Base-by-base conservation (phyloP, 2,888 invertebrate species). In the Nudaria mundana region DNA sequence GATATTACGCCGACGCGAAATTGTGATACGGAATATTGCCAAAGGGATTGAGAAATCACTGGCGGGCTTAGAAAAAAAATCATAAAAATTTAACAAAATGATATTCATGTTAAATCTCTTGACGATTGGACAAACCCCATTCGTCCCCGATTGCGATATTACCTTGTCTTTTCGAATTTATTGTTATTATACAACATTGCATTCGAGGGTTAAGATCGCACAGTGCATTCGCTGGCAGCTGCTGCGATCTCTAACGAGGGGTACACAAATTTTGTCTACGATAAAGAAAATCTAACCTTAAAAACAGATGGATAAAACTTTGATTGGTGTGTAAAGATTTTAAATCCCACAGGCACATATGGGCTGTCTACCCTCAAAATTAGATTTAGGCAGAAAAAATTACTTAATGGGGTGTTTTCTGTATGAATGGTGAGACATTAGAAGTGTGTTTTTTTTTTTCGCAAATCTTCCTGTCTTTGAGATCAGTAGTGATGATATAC, bases 401-500 rank as follows among this genome's bases (percentile, higher is more conserved):
- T 82, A 81, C 78, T 84, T 84, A 85, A 87, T 87, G 76, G 81
- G 79, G 83, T 85, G 82, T 84, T 83, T 83, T 84, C 83, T 84
- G 80, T 76, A 67, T 76, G 82, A 81, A 71, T 66, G 70, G 63
- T 66, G 66, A 65, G 67, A 72, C 65, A 66, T 71, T 20, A 60
- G 67, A 63, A 51, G 65, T 5, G 67, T 63, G 58, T 64, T 18
- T 57, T 59, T 61, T 59, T 61, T 59, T 72, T 71, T 71, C 66
- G 58, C 48, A 51, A 58, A 73, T 68, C 66, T 66, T 54, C 61
- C 65, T 35, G 56, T 62, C 56, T 63, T 63, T 52, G 42, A 57
- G 65, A 59, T 62, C 57, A 16, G 18, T 41, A 52, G 61, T 62
- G 59, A n/a, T n/a, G n/a, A 65, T 64, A 55, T 62, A 65, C 55